phyloP scores from a whole-genome alignment of 2,888 invertebrate species.

The Ophonus ardosiacus region DNA sequence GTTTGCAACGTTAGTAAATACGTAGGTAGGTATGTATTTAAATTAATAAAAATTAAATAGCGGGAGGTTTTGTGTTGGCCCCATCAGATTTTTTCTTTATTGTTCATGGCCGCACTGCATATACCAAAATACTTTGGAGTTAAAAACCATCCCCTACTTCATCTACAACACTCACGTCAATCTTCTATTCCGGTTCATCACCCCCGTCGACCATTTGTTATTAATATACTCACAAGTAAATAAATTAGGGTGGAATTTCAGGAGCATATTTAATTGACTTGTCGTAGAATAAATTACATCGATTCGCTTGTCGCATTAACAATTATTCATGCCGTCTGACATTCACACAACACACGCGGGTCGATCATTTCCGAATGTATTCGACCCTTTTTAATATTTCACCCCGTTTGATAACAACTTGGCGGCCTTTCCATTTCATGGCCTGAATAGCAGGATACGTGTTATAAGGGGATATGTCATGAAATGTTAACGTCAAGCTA shows the following conservation, averaged over 20 bases:
- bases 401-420: slow-evolving; percentile 30
- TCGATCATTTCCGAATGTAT: slow-evolving; percentile 25
- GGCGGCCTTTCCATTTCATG: slow-evolving; percentile 3
- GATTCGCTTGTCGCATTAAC: background rate
- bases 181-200: background rate
- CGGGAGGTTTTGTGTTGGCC: too few relatives aligned
- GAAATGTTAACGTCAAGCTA: slow-evolving; percentile 18
- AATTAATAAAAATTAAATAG: too few relatives aligned
- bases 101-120: too few relatives aligned
- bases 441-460: slow-evolving; percentile 17
- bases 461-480: slow-evolving; percentile 15
- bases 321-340: background rate
- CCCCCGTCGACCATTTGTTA: background rate
- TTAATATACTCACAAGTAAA: background rate
- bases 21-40: too few relatives aligned
- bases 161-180: background rate
- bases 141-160: too few relatives aligned
- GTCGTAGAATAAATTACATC: background rate
- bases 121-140: too few relatives aligned
- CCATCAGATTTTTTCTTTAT: too few relatives aligned
- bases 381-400: slow-evolving; percentile 39
- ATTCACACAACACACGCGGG: slow-evolving; percentile 5
- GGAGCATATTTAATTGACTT: background rate
- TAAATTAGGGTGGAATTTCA: background rate
- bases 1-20: too few relatives aligned